Evolutionary conservation across 2,888 invertebrate species (phyloP), one percentile per base, ranked within the genome.

Genomic region (Plebejus anna): DNA sequence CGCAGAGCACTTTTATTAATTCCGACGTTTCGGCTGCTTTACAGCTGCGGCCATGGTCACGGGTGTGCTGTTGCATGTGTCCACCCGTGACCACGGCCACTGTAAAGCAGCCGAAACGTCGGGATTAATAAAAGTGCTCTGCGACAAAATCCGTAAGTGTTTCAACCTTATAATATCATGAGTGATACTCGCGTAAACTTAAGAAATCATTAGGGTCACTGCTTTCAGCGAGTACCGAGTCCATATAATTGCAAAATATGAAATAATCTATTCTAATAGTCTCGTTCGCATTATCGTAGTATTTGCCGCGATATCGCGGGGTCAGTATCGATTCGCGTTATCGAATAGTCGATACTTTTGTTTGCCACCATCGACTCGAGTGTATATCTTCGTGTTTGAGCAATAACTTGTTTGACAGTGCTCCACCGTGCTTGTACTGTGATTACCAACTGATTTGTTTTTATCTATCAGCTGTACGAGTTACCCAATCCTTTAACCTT

Each of bases 361-460:
- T 92, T 92, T 91, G 86, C 86, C 83, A 84, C 88, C 91, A 90
- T 92, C 92, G 90, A 89, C 82, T 90, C 84, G 89, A 90, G 91
- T 88, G 87, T 90, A 88, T 89, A 88, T 89, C 89, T 90, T 88
- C 90, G 87, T 92, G 89, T 92, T 92, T 91, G 89, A 91, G 89
- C 90, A 90, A 91, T 90, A 92, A 90, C 89, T 91, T 90, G 90
- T 90, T 89, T 89, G 90, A 89, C 91, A 90, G 89, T 86, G 85
- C 84, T 89, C 86, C 85, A 87, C 88, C 87, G 85, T 88, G 89
- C 88, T 90, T 88, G 87, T 84, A 84, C 83, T 89, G 84, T 87
- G 89, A 91, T 91, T 90, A 91, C 22, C 22, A 22, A 22, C 81
- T 83, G 82, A 80, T 80, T 86, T 87, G 78, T 78, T 81, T 81